Conservation (phyloP, 2,113 vertebrate species). For the Anarhynchus alexandrinus region DNA sequence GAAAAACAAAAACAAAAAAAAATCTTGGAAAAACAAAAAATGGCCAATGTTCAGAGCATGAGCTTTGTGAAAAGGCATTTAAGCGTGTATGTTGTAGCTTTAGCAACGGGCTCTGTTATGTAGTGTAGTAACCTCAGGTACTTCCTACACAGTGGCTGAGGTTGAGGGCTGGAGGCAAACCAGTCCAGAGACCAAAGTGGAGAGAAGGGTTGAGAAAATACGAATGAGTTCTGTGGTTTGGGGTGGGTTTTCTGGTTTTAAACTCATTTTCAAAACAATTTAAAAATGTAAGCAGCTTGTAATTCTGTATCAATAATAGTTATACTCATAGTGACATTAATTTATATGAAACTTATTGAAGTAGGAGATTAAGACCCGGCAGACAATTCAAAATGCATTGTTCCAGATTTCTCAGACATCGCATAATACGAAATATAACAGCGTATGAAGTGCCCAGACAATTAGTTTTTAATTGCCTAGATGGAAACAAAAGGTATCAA, state of each 20-base stretch:
- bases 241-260: background rate
- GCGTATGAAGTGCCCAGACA: background rate
- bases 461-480: background rate
- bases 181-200: rapidly evolving
- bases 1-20: too few species aligned
- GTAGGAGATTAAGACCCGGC: background rate
- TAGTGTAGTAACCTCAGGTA: rapidly evolving
- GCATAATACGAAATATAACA: background rate
- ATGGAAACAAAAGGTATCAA: background rate
- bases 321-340: background rate
- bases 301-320: background rate
- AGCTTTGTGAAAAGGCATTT: background rate
- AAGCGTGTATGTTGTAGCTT: rapidly evolving
- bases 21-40: background rate
- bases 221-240: rapidly evolving
- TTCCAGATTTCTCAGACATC: background rate
- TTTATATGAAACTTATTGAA: background rate
- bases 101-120: rapidly evolving
- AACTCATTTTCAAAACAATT: background rate
- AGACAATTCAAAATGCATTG: background rate
- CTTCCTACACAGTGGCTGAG: background rate
- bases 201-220: background rate
- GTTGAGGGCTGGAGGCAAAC: background rate
- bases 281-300: background rate
- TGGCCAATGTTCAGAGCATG: background rate